Evolutionary conservation across 2,888 invertebrate species (phyloP), one percentile per base, ranked within the genome.

Genomic region (Luffia ferchaultella): DNA sequence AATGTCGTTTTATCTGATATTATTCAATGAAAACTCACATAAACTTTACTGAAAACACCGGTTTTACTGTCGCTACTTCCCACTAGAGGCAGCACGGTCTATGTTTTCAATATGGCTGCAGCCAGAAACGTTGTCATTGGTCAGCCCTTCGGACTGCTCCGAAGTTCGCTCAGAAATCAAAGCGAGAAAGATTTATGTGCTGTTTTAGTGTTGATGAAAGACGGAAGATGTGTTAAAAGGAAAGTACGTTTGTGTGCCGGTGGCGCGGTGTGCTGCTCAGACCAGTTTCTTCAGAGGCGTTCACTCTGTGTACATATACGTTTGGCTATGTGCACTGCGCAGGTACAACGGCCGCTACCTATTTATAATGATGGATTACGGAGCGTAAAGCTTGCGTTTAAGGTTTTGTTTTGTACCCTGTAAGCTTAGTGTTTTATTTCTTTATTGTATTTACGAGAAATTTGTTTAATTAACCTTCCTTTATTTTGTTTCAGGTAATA

Each of bases 221-320:
- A 83, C 70, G 69, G 73, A 76, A 70, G 70, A 79, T 75, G 73
- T 73, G 73, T 77, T 64, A 70, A 68, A 65, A 68, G 70, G 73
- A 68, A 68, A 70, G 66, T 70, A 70, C 73, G 74, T 80, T 82
- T 78, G 82, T 80, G 77, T 80, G 76, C 76, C 63, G 67, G 65
- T 68, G 62, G 71, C 67, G 70, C 67, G 30, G 30, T 12, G 30
- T 12, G 30, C 3, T 12, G 30, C 62, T 59, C 60, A 61, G 71
- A 83, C 83, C 76, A 80, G 83, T 82, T 79, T 76, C 57, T 68
- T 73, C 76, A 75, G 77, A 79, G 83, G 83, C 83, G 79, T 78
- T 76, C 69, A 73, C 72, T 62, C 19, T 42, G n/a, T 43, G 72
- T 68, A 76, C 78, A 75, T 79, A 70, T 74, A 76, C 70, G 55